Conservation (phyloP, 2,888 invertebrate species). For the Orthonychiurus folsomi region DNA sequence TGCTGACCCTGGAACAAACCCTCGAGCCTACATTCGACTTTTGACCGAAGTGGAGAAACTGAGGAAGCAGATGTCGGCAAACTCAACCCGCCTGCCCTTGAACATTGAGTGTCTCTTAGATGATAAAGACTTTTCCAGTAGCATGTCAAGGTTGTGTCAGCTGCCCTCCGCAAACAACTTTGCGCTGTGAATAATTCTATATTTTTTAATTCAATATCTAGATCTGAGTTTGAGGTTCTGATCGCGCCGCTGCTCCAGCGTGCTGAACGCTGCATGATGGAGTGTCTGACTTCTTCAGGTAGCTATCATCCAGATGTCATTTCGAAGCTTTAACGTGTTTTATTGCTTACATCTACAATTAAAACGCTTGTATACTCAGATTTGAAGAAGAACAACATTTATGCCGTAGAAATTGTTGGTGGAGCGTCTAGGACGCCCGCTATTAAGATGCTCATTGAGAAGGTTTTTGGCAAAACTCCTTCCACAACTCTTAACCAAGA, state of each 20-base stretch:
- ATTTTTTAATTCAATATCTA: no score
- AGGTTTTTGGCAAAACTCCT: slow-evolving; percentile 60
- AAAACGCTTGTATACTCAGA: not conserved
- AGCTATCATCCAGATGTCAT: slow-evolving; percentile 40
- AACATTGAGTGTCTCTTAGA: slow-evolving; percentile 99
- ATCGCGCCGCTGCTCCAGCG: slow-evolving; percentile 67
- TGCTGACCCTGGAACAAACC: slow-evolving; percentile 72
- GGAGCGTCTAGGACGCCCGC: slow-evolving; percentile 91
- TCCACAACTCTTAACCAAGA: slow-evolving; percentile 97
- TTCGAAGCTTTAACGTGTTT: slow-evolving; percentile 2
- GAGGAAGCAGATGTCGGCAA: slow-evolving; percentile 99
- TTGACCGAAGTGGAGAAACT: slow-evolving; percentile 89
- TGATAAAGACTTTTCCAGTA: slow-evolving; percentile 81
- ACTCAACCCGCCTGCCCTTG: slow-evolving; percentile 84
- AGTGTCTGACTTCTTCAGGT: slow-evolving; percentile 63
- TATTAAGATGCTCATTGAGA: slow-evolving; percentile 78
- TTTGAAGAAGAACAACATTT: no score
- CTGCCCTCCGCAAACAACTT: no score
- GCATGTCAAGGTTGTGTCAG: slow-evolving; percentile 66
- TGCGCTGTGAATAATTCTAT: no score
- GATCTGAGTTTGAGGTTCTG: slow-evolving; percentile 75
- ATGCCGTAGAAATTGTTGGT: slow-evolving; percentile 92
- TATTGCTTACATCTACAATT: no score
- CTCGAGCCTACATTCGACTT: slow-evolving; percentile 75
- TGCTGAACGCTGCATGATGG: slow-evolving; percentile 66